Percentiles rank a stretch among this genome's conserved stretches.
Evolutionary conservation across 2,888 invertebrate genomes (phyloP).

Genomic region (Tinea semifulvella): DNA sequence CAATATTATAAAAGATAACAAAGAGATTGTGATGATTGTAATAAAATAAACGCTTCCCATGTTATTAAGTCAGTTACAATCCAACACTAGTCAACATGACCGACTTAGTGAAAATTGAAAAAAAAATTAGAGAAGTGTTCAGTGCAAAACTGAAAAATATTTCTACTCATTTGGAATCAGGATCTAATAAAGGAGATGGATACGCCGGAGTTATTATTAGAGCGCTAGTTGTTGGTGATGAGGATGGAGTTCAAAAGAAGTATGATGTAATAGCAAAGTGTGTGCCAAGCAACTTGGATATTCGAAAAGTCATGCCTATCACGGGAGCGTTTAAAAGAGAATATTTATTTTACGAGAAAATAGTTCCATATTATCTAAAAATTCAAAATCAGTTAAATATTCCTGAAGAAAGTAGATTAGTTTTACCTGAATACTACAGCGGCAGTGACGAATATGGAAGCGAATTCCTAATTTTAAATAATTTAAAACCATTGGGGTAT

Average conservation of each 20-base stretch:
- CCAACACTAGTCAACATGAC: background rate
- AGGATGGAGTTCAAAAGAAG: background rate
- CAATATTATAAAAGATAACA: no score
- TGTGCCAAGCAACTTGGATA: slow-evolving; percentile 7
- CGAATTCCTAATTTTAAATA: slow-evolving; percentile 13
- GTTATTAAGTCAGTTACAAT: no score
- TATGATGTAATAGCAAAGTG: slow-evolving; percentile 10
- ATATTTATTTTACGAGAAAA: slow-evolving; percentile 10
- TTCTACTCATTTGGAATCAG: slow-evolving; percentile 6
- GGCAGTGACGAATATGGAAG: slow-evolving; percentile 7
- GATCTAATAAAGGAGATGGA: slow-evolving; percentile 12
- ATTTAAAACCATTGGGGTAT: slow-evolving; percentile 9
- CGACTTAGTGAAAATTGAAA: slow-evolving; percentile 1
- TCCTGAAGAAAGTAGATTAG: slow-evolving; percentile 1
- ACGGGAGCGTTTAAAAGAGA: slow-evolving; percentile 10
- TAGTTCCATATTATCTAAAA: slow-evolving; percentile 8
- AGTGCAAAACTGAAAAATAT: slow-evolving; percentile 4
- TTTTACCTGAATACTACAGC: slow-evolving; percentile 5
- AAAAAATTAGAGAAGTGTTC: slow-evolving; percentile 8
- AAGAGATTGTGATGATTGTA: no score
- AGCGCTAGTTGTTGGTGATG: background rate
- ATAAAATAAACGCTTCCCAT: no score
- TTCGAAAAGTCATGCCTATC: background rate
- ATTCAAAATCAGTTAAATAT: background rate
- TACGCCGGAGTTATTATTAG: slow-evolving; percentile 5